Conservation (phyloP, 2,113 vertebrate genomes). For the Triplophysa rosa region DNA sequence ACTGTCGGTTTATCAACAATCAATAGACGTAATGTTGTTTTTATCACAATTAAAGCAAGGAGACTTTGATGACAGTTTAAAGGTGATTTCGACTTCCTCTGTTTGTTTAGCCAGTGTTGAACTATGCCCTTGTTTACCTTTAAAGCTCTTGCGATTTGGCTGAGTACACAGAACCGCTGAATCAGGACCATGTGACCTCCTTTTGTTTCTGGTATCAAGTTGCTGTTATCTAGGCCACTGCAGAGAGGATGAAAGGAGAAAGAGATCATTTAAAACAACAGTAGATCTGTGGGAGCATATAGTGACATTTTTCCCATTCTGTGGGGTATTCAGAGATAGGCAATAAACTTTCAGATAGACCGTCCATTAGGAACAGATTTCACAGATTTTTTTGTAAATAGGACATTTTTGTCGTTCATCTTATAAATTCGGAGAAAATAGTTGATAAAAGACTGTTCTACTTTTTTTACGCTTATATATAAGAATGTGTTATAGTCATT, state of each 20-base stretch:
- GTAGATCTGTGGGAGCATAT: constrained; percentile 64
- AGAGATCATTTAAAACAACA: constrained; percentile 72
- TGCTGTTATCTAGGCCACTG: constrained; percentile 55
- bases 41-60: background rate
- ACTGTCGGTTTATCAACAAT: constrained; percentile 16
- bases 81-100: constrained; percentile 4
- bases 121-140: constrained; percentile 15
- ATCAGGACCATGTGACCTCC: constrained; percentile 22
- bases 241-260: constrained; percentile 63
- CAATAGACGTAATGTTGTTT: background rate
- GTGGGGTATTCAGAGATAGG: constrained; percentile 60
- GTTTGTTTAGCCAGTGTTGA: background rate
- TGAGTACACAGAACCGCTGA: background rate
- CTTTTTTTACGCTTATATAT: background rate
- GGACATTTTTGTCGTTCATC: background rate
- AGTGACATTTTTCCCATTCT: constrained; percentile 72
- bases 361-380: background rate
- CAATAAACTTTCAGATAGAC: background rate
- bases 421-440: background rate
- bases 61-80: background rate
- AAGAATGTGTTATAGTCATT: background rate
- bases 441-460: background rate
- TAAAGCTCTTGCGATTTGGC: constrained; percentile 8
- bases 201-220: constrained; percentile 22
- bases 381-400: background rate